Conservation (phyloP, 2,888 invertebrate species). For the Drosophila stalkeri region DNA sequence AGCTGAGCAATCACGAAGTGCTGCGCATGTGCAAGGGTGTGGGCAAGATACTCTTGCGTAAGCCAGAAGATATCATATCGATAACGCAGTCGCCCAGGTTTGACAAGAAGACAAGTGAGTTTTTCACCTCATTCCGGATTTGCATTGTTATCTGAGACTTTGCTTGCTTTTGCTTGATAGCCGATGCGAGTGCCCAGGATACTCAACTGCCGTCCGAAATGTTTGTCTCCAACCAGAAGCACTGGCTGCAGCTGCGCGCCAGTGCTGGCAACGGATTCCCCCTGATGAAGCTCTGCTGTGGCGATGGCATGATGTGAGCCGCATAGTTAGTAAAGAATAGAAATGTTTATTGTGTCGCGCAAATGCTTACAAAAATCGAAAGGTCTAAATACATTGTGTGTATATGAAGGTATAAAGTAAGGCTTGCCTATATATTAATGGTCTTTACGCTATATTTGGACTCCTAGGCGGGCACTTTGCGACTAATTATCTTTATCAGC, state of each 20-base stretch:
- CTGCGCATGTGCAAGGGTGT: constrained; percentile 92
- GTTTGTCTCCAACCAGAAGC: constrained; percentile 96
- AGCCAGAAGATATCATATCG: constrained; percentile 93
- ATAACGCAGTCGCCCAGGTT: constrained; percentile 87
- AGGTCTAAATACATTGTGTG: constrained; percentile 63
- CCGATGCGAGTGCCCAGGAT: constrained; percentile 85
- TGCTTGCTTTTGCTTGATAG: constrained; percentile 76
- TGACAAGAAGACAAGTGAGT: constrained; percentile 72
- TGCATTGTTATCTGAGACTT: background rate
- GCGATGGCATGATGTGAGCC: constrained; percentile 64
- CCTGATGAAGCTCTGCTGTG: constrained; percentile 72
- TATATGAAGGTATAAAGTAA: constrained; percentile 27
- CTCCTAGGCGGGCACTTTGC: constrained; percentile 86
- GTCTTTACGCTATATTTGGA: constrained; percentile 29
- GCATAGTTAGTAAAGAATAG: constrained; percentile 44
- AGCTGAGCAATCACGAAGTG: constrained; percentile 86
- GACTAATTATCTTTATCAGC: constrained; percentile 91
- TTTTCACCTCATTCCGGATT: background rate
- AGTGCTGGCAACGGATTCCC: constrained; percentile 69
- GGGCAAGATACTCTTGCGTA: constrained; percentile 91
- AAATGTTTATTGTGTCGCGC: constrained; percentile 74
- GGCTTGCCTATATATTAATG: constrained; percentile 47
- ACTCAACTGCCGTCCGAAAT: constrained; percentile 94
- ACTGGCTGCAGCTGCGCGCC: constrained; percentile 92
- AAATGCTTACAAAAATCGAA: constrained; percentile 77